These are phyloP conservation scores for Acanthosepion pharaonis DNA, from an alignment of 2,888 invertebrate genomes.

Conservation along the genomic window DNA sequence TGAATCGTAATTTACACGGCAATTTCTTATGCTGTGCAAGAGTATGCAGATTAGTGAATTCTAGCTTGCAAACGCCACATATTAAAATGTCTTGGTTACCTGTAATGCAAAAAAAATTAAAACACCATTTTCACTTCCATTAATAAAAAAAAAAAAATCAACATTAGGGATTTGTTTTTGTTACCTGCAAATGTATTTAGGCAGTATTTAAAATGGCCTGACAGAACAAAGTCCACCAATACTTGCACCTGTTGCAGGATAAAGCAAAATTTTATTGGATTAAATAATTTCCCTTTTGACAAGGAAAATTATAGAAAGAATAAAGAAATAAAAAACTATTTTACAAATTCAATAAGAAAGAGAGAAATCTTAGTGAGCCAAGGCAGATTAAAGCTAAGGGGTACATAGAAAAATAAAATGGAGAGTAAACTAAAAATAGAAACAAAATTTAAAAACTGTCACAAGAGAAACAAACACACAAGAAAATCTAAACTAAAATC, in stretches of 20 bases:
- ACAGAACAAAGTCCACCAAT: background rate
- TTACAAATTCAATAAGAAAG: no score
- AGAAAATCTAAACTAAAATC: no score
- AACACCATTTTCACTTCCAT: background rate
- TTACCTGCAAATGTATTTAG: background rate
- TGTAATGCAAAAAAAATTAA: constrained; percentile 49
- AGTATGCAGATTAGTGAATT: constrained; percentile 83
- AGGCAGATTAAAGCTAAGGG: no score
- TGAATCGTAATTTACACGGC: constrained; percentile 80
- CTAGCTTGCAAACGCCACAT: constrained; percentile 84
- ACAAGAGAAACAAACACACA: no score
- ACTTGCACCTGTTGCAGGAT: constrained; percentile 15
- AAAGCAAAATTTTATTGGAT: background rate
- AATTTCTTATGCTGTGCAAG: constrained; percentile 84
- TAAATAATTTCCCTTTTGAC: background rate
- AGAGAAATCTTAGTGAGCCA: no score
- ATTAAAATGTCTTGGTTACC: constrained; percentile 81
- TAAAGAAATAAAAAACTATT: no score
- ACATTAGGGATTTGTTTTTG: background rate
- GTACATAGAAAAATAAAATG: no score
- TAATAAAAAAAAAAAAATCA: background rate
- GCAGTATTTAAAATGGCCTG: background rate
- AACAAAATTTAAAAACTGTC: no score
- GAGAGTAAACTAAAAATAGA: no score
- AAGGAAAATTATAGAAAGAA: no score